Base-by-base conservation (phyloP, 2,797 vertebrate genomes). In the Pangasius sanitwongsei region DNA sequence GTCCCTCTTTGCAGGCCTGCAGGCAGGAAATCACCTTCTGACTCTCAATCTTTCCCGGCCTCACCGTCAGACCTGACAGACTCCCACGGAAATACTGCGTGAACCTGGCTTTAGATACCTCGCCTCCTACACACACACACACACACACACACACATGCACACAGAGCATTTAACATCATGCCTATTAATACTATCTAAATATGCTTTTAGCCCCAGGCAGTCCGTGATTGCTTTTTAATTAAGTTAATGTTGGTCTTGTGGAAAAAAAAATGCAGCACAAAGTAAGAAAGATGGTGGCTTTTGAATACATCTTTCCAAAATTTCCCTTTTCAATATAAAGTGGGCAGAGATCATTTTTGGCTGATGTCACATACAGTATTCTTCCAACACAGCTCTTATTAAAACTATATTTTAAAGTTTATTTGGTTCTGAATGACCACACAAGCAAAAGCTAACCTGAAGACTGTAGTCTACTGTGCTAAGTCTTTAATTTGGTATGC, bases 11-110 rank as follows among this genome's bases (percentile, higher is more conserved):
- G 96, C 98, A 99, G 93, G 98, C 97, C 92, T 99, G 98, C 93
- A 99, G 96, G 93, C 98, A 99, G 94, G 98, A 98, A 94, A 99
- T 98, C 90, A 99, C 97, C 94, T 98, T 99, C 94, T 98, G 98
- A 91, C 97, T 99, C 93, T 99, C 98, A 70, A 98, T 98, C 95
- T 97, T 98, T 34, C 98, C 98, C 0, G 98, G 97, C 48, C 97
- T 96, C 85, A 99, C 97, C 16, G 97, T 99, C 86, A 99, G 97
- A 69, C 98, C 97, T n/a, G 98, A 98, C 89, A 99, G 95, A 93
- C 97, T 99, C 87, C 98, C 98, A 0, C 97, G 97, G 93, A 99
- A 99, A 93, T 98, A 99, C 88, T 99, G 98, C 57, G 98, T 97
- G 93, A 99, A 99, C 74, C 97, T 95, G 0, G 98, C 97, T 92